Evolutionary conservation across 1,140 invertebrate species (phyloP).

Genomic region (Dendroctonus valens): DNA sequence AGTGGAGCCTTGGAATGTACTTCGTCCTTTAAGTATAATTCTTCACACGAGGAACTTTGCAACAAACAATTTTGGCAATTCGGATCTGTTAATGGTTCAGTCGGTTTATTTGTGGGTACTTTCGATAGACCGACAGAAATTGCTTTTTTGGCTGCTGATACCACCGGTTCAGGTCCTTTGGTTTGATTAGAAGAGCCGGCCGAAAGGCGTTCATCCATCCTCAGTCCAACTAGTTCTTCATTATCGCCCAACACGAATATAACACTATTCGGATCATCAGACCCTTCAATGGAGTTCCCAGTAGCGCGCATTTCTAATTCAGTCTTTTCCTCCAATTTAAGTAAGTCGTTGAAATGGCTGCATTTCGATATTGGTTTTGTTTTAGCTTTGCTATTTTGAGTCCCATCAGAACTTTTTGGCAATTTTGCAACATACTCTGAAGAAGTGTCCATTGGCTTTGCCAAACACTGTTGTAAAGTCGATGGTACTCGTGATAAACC

Average conservation of each 20-base stretch:
- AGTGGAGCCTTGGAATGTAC: slow-evolving; percentile 7
- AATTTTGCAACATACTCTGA: too few species aligned
- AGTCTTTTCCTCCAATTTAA: background rate
- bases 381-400: too few species aligned
- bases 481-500: too few species aligned
- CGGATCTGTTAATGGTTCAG: background rate
- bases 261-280: slow-evolving; percentile 49
- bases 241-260: slow-evolving; percentile 77
- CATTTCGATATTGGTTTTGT: too few species aligned
- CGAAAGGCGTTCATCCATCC: slow-evolving; percentile 45
- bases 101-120: too few species aligned
- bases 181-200: too few species aligned
- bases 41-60: slow-evolving; percentile 39
- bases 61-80: slow-evolving; percentile 38
- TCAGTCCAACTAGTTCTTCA: slow-evolving; percentile 61
- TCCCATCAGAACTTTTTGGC: too few species aligned
- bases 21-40: slow-evolving; percentile 18
- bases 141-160: slow-evolving; percentile 25
- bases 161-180: background rate
- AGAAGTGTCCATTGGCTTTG: too few species aligned
- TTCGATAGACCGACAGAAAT: slow-evolving; percentile 26
- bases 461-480: too few species aligned
- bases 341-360: too few species aligned
- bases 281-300: background rate
- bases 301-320: background rate